phyloP scores from a whole-genome alignment of 1,140 invertebrate genomes.

The Drosophila serrata region DNA sequence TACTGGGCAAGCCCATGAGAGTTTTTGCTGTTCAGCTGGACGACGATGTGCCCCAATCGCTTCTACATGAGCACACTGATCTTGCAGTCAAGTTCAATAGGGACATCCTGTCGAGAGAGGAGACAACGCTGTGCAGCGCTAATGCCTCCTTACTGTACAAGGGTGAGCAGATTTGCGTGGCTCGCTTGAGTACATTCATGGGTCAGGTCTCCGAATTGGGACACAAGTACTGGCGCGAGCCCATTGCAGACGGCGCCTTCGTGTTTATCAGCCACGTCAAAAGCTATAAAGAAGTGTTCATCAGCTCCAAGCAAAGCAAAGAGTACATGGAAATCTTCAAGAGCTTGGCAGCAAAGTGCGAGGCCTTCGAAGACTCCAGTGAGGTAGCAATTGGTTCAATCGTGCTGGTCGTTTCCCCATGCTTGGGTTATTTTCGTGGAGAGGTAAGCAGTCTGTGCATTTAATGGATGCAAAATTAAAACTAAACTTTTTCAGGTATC shows the following conservation, averaged over 20 bases:
- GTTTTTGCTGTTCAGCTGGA: conserved; percentile 42
- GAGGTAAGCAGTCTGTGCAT: conserved; percentile 14
- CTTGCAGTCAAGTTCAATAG: conserved; percentile 35
- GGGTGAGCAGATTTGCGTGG: conserved; percentile 29
- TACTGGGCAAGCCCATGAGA: conserved; percentile 29
- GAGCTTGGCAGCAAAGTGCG: conserved; percentile 35
- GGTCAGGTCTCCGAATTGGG: conserved; percentile 35
- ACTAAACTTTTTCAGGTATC: conserved; percentile 20
- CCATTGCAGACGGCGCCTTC: conserved; percentile 8
- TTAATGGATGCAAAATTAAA: too few relatives aligned
- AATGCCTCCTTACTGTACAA: conserved; percentile 19
- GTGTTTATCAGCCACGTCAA: conserved; percentile 51
- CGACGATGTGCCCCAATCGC: background rate
- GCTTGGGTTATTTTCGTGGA: conserved; percentile 42
- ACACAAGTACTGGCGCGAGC: conserved; percentile 48
- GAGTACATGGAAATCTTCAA: conserved; percentile 44
- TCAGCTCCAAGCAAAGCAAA: conserved; percentile 45
- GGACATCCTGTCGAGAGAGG: background rate
- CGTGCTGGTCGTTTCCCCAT: conserved; percentile 39
- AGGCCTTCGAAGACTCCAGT: conserved; percentile 2
- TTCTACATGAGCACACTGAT: conserved; percentile 6
- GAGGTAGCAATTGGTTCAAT: conserved; percentile 35
- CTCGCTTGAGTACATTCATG: conserved; percentile 24
- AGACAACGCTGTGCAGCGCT: conserved; percentile 5
- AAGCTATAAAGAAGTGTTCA: conserved; percentile 36